Percentiles rank a stretch among this genome's conserved stretches.
Conservation (phyloP, 2,888 invertebrate genomes). For the Gortyna flavago region DNA sequence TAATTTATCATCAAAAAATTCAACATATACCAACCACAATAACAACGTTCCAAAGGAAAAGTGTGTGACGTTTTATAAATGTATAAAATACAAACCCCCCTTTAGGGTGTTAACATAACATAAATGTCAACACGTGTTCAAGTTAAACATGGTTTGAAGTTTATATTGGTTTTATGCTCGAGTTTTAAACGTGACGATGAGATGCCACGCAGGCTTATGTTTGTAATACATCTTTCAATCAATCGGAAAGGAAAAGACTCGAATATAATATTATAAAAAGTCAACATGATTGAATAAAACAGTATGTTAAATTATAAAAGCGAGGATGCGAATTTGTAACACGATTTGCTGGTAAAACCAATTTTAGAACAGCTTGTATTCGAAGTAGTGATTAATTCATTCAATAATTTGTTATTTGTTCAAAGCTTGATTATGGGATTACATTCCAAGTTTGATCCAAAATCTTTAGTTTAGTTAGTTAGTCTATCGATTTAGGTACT, state of each 20-base stretch:
- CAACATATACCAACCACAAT: constrained; percentile 28
- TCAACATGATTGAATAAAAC: neutral
- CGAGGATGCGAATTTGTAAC: neutral
- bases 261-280: neutral
- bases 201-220: constrained; percentile 5
- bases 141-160: constrained; percentile 23
- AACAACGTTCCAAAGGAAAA: constrained; percentile 47
- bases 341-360: neutral
- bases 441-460: neutral
- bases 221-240: constrained; percentile 16
- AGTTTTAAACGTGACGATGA: constrained; percentile 15
- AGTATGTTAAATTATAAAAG: neutral
- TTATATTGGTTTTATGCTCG: constrained; percentile 19
- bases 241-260: neutral
- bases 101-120: constrained; percentile 24
- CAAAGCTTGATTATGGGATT: neutral
- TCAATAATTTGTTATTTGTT: neutral
- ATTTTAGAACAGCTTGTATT: neutral
- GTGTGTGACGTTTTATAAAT: constrained; percentile 53
- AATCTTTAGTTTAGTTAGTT: neutral
- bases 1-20: constrained; percentile 5
- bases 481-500: neutral
- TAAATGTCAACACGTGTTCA: constrained; percentile 39
- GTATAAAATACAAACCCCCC: constrained; percentile 36
- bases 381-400: neutral